Percentiles rank a stretch among this genome's conserved stretches.
phyloP scores from a whole-genome alignment of 2,888 invertebrate species.

The Drosophila incognita region DNA sequence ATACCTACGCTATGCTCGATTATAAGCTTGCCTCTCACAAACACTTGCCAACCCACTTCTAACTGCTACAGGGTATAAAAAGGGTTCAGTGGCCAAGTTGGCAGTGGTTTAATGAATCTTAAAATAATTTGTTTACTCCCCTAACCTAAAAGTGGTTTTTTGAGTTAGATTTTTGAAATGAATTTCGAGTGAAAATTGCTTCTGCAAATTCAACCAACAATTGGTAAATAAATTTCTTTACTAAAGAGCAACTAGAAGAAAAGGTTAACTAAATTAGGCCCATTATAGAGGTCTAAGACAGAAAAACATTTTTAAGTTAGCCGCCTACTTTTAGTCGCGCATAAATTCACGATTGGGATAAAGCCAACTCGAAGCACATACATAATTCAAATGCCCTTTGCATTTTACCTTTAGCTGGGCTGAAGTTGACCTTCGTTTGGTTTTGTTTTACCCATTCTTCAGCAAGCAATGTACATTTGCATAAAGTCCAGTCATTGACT shows the following conservation, averaged over 20 bases:
- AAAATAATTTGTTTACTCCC: neutral
- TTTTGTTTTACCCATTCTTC: constrained; percentile 17
- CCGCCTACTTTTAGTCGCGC: constrained; percentile 59
- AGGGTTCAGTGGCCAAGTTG: constrained; percentile 71
- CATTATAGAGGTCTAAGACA: constrained; percentile 13
- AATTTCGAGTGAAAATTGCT: neutral
- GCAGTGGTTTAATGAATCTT: constrained; percentile 65
- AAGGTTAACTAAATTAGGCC: constrained; percentile 17
- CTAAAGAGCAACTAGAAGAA: constrained; percentile 29
- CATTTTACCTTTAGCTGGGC: constrained; percentile 19
- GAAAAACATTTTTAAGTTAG: constrained; percentile 20
- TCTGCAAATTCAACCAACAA: neutral
- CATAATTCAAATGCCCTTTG: constrained; percentile 55
- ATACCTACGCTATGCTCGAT: no score
- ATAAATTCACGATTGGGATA: constrained; percentile 38
- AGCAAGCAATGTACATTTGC: constrained; percentile 52
- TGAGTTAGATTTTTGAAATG: neutral
- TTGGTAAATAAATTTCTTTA: constrained; percentile 34
- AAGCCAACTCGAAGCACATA: constrained; percentile 46
- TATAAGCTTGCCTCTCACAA: neutral
- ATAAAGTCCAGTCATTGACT: constrained; percentile 73
- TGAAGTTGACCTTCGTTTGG: constrained; percentile 20
- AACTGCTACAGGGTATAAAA: constrained; percentile 19
- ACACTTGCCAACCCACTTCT: neutral
- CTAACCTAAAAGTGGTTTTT: neutral